Conservation (phyloP, 2,113 vertebrate genomes). For the Hippocampus comes region DNA sequence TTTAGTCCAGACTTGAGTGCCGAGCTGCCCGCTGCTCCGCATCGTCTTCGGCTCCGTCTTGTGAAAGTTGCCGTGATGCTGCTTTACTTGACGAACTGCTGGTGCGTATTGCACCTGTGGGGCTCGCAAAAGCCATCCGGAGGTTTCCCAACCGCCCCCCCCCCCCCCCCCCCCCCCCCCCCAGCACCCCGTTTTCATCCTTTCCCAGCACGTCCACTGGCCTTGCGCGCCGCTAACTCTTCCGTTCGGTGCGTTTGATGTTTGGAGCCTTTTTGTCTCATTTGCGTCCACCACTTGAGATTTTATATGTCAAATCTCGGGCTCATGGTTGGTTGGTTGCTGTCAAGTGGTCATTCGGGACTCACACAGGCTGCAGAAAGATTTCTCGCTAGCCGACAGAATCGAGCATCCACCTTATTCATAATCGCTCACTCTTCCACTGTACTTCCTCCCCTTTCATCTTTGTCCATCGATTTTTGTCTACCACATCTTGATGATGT, state of each 20-base stretch:
- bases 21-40: slow-evolving; percentile 41
- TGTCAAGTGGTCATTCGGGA: not conserved
- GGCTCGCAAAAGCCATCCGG: not conserved
- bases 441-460: too few relatives aligned
- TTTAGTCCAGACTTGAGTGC: slow-evolving; percentile 37
- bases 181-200: too few relatives aligned
- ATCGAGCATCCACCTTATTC: not conserved
- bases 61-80: not conserved
- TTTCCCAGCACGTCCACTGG: not conserved
- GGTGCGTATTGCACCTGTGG: too few relatives aligned
- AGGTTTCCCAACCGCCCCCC: too few relatives aligned
- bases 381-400: not conserved
- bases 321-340: too few relatives aligned
- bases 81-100: too few relatives aligned
- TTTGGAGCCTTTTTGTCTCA: not conserved
- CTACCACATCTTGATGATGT: not conserved
- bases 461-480: too few relatives aligned
- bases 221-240: not conserved
- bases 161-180: too few relatives aligned
- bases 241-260: not conserved
- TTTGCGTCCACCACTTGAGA: not conserved
- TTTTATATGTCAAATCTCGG: too few relatives aligned
- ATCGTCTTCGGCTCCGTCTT: slow-evolving; percentile 15
- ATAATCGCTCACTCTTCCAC: too few relatives aligned
- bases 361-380: not conserved